Conservation (phyloP, 2,113 vertebrate species). For the Colius striatus region DNA sequence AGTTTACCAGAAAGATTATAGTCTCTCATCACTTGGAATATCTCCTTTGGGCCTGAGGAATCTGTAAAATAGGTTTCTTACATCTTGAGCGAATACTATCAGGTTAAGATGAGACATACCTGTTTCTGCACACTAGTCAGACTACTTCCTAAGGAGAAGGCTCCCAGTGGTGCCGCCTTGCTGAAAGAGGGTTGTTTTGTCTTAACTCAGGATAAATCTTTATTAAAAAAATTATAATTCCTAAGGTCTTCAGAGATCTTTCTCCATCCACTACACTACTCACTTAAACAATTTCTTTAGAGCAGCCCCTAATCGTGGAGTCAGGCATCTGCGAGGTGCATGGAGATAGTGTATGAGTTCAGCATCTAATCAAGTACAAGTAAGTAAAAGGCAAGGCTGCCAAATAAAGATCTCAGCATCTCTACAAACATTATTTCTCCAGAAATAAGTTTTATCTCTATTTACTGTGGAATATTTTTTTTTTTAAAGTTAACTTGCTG, state of each 20-base stretch:
- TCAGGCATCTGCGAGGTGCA: background rate
- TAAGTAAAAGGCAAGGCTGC: background rate
- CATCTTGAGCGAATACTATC: background rate
- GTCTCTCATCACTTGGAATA: background rate
- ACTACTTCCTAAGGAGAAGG: background rate
- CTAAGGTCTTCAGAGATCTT: background rate
- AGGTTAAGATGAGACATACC: background rate
- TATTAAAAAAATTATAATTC: background rate
- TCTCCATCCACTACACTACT: background rate
- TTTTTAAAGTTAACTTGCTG: background rate
- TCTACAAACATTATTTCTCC: background rate
- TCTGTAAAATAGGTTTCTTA: background rate
- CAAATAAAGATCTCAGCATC: background rate
- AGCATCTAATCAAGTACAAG: background rate
- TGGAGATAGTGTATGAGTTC: background rate
- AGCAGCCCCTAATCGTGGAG: background rate
- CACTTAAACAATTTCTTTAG: background rate
- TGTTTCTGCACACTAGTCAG: background rate
- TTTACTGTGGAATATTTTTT: accelerated
- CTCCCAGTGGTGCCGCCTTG: background rate
- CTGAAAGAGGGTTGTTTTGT: background rate
- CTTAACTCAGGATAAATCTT: background rate
- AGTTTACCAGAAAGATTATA: background rate
- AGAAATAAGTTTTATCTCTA: background rate
- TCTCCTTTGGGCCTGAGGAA: background rate